Evolutionary conservation across 1,140 invertebrate genomes (phyloP), one percentile per base, ranked within the genome.

Genomic region (Brachystomella parvula): DNA sequence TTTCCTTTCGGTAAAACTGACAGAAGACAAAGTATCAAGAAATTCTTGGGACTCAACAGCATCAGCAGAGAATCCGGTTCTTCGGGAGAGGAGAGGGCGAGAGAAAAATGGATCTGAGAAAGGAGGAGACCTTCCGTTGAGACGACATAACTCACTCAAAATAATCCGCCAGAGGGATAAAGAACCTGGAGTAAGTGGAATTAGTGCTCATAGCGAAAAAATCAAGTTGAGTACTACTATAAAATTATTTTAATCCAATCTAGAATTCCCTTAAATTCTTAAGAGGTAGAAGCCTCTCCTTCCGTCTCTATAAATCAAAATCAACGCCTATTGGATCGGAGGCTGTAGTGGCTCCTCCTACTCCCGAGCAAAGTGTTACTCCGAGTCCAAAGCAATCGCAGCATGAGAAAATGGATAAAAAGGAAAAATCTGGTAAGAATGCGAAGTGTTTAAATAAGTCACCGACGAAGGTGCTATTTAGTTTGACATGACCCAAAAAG

Each of bases 61-160:
- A 3, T 53, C 44, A 12, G 62, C 44, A 6, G 47, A 49, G n/a
- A 64, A 64, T 62, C 29, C 61, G 3, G n/a, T 33, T 32, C 39
- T 6, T 17, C 6, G 3, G 3, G 9, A 29, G 29, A 12, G 58
- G 24, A 6, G 24, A 33, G 31, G 21, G 58, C 3, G 30, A 17
- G 29, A 31, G 29, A 24, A 12, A 6, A 56, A 6, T 6, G 58
- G 6, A 31, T 12, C 26, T 9, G 58, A 30, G 12, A 6, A 60
- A 9, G 12, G 31, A 9, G 24, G 30, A 21, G n/a, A 12, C 9
- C 62, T n/a, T 6, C 39, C 6, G n/a, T 21, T 69, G 15, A 69
- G 59, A 33, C 47, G 68, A 19, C 68, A 69, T 35, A 69, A 69
- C 60, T 69, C 68, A 26, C 33, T 69, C 24, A 65, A 66, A 44